Base-by-base conservation (phyloP, 2,888 invertebrate species). In the Eupeodes luniger region DNA sequence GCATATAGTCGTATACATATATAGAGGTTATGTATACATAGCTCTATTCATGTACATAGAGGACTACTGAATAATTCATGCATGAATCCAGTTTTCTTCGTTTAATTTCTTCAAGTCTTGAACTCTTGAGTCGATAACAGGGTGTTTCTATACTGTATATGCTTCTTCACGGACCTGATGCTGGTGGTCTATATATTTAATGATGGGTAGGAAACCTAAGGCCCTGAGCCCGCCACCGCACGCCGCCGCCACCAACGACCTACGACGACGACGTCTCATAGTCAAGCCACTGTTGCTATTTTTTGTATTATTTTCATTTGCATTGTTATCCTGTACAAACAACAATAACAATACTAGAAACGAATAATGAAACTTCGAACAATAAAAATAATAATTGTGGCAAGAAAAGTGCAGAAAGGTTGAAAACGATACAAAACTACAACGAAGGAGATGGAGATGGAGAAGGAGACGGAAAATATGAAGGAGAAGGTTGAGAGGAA, bases 341-440 rank as follows among this genome's bases (percentile, higher is more conserved):
- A 81, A 64, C 78, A 57, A 59, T 34, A 83, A 59, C 75, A 86
- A 86, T 47, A 74, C 51, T 11, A 69, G 51, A 69, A 69, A 49
- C 51, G n/a, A 67, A 51, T 10, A 67, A 67, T 61, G 67, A 74
- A 83, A 82, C 57, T 82, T 86, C 77, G n/a, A 82, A 89, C 86
- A 86, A 75, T 89, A 82, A 86, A 82, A 89, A 82, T 86, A 82
- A 89, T 86, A 81, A 82, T 86, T 89, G 76, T 79, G 80, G 81
- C 59, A 69, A 74, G 74, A 53, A 72, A 49, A 44, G 36, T 40
- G 59, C 49, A 57, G 64, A 62, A 14, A 70, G 55, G 62, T 70
- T 81, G 49, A 53, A 72, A 36, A 7, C 4, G 12, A 16, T 27
- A 27, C 27, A 27, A 27, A 27, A 27, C 27, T 27, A 27, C 27